Base-by-base conservation (phyloP, 1,140 invertebrate genomes). In the Cyclargus thomasi region DNA sequence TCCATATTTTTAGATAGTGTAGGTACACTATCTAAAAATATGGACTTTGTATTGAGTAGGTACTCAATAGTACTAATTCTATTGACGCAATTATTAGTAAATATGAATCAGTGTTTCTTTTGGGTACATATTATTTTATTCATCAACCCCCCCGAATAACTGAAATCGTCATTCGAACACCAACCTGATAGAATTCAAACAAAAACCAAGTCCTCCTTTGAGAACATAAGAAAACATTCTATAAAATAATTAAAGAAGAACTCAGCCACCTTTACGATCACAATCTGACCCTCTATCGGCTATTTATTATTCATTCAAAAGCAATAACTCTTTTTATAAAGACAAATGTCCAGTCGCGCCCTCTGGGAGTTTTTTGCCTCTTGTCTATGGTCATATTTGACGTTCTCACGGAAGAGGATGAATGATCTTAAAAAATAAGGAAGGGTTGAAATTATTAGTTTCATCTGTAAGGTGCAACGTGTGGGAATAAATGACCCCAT, bases 391-490 rank as follows among this genome's bases (percentile, higher is more conserved):
- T 20, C 55, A 21, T 59, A 59, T 59, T 59, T 59, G 55, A 59
- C 55, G 55, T 59, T 59, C 55, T 59, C 55, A 59, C 55, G 55
- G 55, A 59, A 59, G 55, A 59, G 55, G 55, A 20, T 59, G 55
- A 59, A 59, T 59, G 55, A 20, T 59, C 55, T 59, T 21, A 59
- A 59, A 59, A 59, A 59, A 59, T 21, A 10, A 18, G 55, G 55
- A 59, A 59, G 55, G 55, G 55, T 59, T 59, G 55, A 59, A 59
- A 59, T 59, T 59, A 59, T 21, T 59, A 59, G 55, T 59, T 55
- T 55, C 18, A 59, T 59, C 18, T 59, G 55, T 59, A 59, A 59
- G 55, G 55, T 59, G 55, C 55, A 29, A 29, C 8, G n/a, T 55
- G 55, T 59, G 55, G 55, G 55, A 59, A 59, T 21, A 21, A 59